Percentiles rank a stretch among this genome's conserved stretches.
phyloP scores from a whole-genome alignment of 2,113 vertebrate genomes.

The Ellobius talpinus region DNA sequence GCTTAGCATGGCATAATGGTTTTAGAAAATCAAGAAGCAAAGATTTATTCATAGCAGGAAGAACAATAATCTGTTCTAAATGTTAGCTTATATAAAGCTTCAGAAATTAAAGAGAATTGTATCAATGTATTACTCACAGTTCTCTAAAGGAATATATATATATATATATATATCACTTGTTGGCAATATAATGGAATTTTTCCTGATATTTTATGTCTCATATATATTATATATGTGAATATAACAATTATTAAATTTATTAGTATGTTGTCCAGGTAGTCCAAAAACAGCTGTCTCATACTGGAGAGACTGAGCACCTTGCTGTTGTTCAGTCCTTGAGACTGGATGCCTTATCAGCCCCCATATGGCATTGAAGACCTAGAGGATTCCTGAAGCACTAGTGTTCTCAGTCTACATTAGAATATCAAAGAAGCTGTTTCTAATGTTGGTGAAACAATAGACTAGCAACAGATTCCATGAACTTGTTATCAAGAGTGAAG shows the following conservation, averaged over 20 bases:
- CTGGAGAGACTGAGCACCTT: not conserved
- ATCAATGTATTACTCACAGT: not conserved
- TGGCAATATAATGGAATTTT: too few relatives aligned
- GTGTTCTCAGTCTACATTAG: not conserved
- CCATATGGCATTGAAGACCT: not conserved
- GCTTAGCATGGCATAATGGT: not conserved
- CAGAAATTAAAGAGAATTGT: not conserved
- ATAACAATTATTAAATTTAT: too few relatives aligned
- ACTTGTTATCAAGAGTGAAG: not conserved
- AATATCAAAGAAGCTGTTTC: not conserved
- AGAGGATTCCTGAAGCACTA: too few relatives aligned
- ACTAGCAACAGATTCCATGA: rapidly evolving
- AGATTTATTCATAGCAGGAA: not conserved
- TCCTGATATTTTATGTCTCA: too few relatives aligned
- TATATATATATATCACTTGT: too few relatives aligned
- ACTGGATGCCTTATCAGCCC: not conserved
- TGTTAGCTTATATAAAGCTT: not conserved
- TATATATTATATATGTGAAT: not conserved
- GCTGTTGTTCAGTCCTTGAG: not conserved
- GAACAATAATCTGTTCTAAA: not conserved
- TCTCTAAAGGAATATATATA: not conserved
- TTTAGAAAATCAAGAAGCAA: not conserved
- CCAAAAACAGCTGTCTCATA: not conserved
- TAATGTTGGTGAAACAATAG: not conserved
- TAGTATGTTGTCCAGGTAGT: not conserved